phyloP scores from a whole-genome alignment of 2,113 vertebrate species.

The Petroica traversi region DNA sequence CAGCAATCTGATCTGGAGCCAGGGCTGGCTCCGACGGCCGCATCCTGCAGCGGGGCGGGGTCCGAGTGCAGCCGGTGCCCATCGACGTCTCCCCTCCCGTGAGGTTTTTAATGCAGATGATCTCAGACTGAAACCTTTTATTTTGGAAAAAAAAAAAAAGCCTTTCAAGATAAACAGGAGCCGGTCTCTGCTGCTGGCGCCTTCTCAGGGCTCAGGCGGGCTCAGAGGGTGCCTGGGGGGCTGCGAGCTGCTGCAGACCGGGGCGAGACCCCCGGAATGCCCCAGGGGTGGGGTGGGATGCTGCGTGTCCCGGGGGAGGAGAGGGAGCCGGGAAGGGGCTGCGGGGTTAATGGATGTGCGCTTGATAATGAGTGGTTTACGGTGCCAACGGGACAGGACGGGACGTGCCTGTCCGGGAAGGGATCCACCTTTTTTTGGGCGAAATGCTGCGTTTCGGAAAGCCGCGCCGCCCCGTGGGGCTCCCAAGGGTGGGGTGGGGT shows the following conservation, averaged over 20 bases:
- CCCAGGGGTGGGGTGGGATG: not conserved
- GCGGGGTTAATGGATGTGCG: not conserved
- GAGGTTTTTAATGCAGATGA: not conserved
- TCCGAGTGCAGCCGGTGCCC: accelerated
- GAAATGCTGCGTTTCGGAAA: not conserved
- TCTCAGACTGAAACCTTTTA: not conserved
- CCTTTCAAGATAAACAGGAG: not conserved
- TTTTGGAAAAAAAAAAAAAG: not conserved
- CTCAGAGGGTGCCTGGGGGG: too few relatives aligned
- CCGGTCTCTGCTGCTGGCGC: not conserved
- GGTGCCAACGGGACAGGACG: accelerated
- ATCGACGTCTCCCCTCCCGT: accelerated
- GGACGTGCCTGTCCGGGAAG: not conserved
- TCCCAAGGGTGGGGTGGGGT: too few relatives aligned
- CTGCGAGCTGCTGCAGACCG: not conserved
- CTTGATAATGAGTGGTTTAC: not conserved
- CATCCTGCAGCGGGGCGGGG: not conserved
- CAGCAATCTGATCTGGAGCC: not conserved
- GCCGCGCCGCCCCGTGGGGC: too few relatives aligned
- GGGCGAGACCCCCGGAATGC: not conserved
- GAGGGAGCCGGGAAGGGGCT: not conserved
- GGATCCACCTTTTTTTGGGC: not conserved
- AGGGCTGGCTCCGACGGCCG: not conserved
- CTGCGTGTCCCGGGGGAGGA: not conserved
- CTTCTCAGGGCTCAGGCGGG: not conserved